Conservation (phyloP, 2,888 invertebrate species). For the Theretra japonica region DNA sequence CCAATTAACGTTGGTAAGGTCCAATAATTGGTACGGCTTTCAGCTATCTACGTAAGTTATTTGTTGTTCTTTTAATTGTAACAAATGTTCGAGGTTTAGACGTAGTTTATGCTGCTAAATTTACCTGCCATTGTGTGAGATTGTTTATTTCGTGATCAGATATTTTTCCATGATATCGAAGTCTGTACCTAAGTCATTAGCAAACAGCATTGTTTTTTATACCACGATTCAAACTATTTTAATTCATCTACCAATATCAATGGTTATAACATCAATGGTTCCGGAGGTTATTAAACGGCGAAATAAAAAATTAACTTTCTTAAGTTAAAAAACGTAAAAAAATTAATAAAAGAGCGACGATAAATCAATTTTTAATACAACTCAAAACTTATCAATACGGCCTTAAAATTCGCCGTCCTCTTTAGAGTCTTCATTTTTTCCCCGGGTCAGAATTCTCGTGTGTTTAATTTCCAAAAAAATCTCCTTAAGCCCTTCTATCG, state of each 20-base stretch:
- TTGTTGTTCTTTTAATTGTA: conserved; percentile 23
- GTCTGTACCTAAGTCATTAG: neutral
- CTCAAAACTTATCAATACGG: conserved; percentile 21
- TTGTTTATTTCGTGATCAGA: neutral
- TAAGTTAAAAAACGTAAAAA: conserved; percentile 29
- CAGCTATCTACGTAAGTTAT: conserved; percentile 14
- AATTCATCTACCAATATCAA: neutral
- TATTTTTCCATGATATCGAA: neutral
- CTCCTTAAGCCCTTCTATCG: conserved; percentile 57
- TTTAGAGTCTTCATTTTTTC: conserved; percentile 21
- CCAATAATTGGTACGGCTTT: conserved; percentile 1
- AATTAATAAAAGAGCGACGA: conserved; percentile 30
- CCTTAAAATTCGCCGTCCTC: conserved; percentile 22
- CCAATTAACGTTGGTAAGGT: conserved; percentile 20
- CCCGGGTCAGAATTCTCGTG: conserved; percentile 23
- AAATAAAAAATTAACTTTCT: neutral
- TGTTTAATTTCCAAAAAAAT: conserved; percentile 57
- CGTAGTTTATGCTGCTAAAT: neutral
- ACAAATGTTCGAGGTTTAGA: conserved; percentile 23
- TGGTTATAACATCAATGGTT: neutral
- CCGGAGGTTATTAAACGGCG: conserved; percentile 1
- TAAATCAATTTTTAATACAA: conserved; percentile 20
- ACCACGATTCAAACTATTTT: neutral
- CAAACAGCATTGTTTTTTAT: neutral
- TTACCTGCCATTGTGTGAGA: neutral